Percentiles rank a stretch among this genome's conserved stretches.
phyloP scores from a whole-genome alignment of 2,113 vertebrate genomes.

The Engraulis encrasicolus region DNA sequence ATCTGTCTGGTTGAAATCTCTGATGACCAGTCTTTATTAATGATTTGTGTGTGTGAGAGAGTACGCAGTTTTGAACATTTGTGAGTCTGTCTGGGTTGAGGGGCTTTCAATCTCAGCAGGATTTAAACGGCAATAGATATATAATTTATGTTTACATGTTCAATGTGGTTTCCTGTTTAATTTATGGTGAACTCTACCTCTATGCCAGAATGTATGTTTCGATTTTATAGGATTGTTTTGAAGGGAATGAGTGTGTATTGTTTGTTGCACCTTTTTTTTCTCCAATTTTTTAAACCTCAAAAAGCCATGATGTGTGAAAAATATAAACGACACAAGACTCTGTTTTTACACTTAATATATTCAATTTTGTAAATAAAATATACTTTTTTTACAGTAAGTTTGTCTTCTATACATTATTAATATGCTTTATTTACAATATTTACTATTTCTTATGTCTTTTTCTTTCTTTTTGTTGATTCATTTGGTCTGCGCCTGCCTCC shows the following conservation, averaged over 20 bases:
- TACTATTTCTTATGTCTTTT: neutral
- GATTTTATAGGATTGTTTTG: neutral
- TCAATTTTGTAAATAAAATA: conserved; percentile 58
- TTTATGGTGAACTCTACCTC: conserved; percentile 4
- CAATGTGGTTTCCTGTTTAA: neutral
- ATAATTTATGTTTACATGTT: conserved; percentile 31
- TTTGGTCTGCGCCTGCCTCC: too few species aligned
- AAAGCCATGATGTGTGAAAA: neutral
- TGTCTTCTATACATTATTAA: neutral
- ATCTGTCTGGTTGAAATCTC: too few species aligned
- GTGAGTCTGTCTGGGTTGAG: neutral
- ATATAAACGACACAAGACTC: neutral
- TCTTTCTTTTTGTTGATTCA: too few species aligned
- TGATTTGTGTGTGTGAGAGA: neutral
- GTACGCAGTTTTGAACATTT: neutral
- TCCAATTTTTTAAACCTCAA: neutral
- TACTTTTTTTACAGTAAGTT: neutral
- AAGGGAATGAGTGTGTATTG: neutral
- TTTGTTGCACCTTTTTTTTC: neutral
- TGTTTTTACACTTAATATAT: conserved; percentile 53
- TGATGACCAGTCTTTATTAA: neutral
- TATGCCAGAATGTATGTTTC: neutral
- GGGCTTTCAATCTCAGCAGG: conserved; percentile 17
- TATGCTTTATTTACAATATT: neutral
- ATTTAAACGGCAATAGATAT: neutral